Base-by-base conservation (phyloP, 2,797 vertebrate species). In the Knipowitschia caucasica region DNA sequence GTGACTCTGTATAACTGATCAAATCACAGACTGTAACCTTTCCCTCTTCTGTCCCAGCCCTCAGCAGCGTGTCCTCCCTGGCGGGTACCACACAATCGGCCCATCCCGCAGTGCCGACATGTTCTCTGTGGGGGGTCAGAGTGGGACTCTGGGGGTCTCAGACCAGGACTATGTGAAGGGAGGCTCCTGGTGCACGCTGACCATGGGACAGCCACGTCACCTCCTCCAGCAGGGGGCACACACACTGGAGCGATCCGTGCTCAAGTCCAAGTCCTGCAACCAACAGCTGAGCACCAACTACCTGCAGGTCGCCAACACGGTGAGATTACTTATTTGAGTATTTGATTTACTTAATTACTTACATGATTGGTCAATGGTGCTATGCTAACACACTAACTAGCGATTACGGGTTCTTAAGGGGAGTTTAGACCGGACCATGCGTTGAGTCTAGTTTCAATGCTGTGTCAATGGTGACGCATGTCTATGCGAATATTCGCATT, bases 251-350 rank as follows among this genome's bases (percentile, higher is more conserved):
- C 93, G 94, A 81, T 94, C 95, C 53, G 89, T 98, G 88, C 91
- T 98, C 50, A 99, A 98, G 76, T 99, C 97, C 78, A 98, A 95
- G 86, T 99, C 97, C 63, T 96, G 94, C 86, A 95, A 98, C 65
- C 96, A 96, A 76, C 94, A 96, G 67, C 88, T 98, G 59, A 90
- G 95, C 76, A 95, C 95, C 86, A 95, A 98, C 77, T 98, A 96
- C 80, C 90, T 99, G 70, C 95, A 99, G 92, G 97, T 99, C 66
- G 81, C 92, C 85, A 78, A 82, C 18, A 14, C 21, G 49, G 69
- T 86, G 56, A 86, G 82, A n/a, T n/a, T n/a, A n/a, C n/a, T n/a
- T n/a, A n/a, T n/a, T n/a, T n/a, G n/a, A n/a, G n/a, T n/a, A n/a
- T n/a, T n/a, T n/a, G n/a, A n/a, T n/a, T n/a, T n/a, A n/a, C n/a